Percentiles rank a stretch among this genome's conserved stretches.
Evolutionary conservation across 2,888 invertebrate species (phyloP).

Genomic region (Philereme vetulata): DNA sequence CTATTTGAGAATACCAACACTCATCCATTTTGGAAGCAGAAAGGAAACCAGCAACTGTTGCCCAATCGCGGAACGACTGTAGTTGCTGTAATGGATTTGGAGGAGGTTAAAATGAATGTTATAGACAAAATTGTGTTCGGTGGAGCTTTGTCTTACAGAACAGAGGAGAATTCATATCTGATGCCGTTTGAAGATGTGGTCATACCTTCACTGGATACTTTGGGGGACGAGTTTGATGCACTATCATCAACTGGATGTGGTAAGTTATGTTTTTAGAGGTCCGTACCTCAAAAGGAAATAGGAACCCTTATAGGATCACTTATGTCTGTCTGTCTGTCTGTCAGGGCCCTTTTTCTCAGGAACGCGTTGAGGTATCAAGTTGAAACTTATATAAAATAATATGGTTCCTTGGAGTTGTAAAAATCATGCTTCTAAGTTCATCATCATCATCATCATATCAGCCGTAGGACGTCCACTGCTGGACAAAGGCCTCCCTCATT

Average conservation of each 20-base stretch:
- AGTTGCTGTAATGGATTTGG: slow-evolving; percentile 51
- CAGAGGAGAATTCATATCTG: slow-evolving; percentile 46
- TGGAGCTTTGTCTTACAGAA: slow-evolving; percentile 56
- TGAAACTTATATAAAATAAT: no score
- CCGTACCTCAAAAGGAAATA: background rate
- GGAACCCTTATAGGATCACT: background rate
- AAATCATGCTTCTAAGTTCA: no score
- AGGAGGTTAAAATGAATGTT: slow-evolving; percentile 54
- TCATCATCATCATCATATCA: no score
- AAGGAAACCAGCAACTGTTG: slow-evolving; percentile 37
- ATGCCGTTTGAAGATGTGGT: slow-evolving; percentile 59
- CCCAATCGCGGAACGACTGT: slow-evolving; percentile 45
- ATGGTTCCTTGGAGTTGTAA: no score
- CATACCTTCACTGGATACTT: slow-evolving; percentile 54
- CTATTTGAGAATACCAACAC: slow-evolving; percentile 48
- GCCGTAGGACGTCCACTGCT: no score
- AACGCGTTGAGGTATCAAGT: no score
- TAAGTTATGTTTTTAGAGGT: slow-evolving; percentile 37
- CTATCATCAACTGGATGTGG: slow-evolving; percentile 47
- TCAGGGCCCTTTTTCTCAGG: no score
- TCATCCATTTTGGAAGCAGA: slow-evolving; percentile 58
- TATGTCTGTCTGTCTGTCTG: background rate
- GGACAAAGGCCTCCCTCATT: no score
- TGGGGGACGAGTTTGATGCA: slow-evolving; percentile 62
- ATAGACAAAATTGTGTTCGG: slow-evolving; percentile 55